Evolutionary conservation across 2,888 invertebrate genomes (phyloP), one percentile per base, ranked within the genome.

Genomic region (Smittia sp.): DNA sequence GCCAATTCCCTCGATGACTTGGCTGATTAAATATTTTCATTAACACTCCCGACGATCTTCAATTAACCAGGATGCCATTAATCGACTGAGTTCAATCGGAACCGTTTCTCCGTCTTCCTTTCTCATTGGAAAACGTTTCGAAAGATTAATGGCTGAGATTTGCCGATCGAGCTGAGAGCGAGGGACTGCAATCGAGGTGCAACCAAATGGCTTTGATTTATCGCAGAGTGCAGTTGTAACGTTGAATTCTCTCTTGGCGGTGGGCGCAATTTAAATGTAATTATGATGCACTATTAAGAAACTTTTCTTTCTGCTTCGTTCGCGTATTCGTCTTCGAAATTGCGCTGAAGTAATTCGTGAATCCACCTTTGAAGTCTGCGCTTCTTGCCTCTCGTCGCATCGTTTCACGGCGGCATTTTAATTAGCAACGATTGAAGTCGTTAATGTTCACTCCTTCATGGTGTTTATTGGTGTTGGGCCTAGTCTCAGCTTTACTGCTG

Each of bases 211-310:
- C 39, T 38, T 7, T 66, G 66, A 66, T 66, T 66, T 66, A 66
- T 66, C 1, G 7, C 66, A 39, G n/a, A 66, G 1, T 15, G 20
- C 25, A 63, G n/a, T 63, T 63, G 24, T 4, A 27, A 27, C 25
- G 27, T 63, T 63, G 27, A 25, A 63, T 63, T 63, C 22, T 13
- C 4, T 7, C 27, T 18, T 25, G 1, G 27, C 22, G 39, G 66
- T 66, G 39, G 66, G 66, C 39, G 66, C 66, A 38, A 66, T 39
- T 66, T 39, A 66, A 66, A 66, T 66, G 66, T 22, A 66, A 66
- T 66, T 66, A 66, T 66, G 39, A 66, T 32, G 39, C 38, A 7
- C 4, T 39, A 38, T 32, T 66, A 66, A 38, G n/a, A 39, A 32
- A 38, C 39, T 39, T 27, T 13, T 58, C 58, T 58, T 46, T 46